These are phyloP conservation scores for Hyla sarda DNA, from an alignment of 2,113 vertebrate species.

Conservation along the genomic window DNA sequence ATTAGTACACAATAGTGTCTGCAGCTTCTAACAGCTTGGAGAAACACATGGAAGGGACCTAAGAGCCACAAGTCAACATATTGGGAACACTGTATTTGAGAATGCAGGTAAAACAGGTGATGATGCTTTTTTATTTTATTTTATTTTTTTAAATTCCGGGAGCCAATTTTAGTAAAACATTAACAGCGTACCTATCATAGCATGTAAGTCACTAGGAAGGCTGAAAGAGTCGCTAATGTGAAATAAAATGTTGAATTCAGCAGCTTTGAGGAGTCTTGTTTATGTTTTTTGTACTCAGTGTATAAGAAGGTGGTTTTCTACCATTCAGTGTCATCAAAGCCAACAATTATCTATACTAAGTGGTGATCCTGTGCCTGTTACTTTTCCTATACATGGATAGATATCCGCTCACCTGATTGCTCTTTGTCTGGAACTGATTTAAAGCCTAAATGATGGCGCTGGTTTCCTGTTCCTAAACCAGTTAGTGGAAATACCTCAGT, in stretches of 20 bases:
- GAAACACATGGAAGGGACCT: no score
- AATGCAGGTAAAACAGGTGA: no score
- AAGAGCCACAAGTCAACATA: no score
- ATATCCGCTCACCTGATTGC: conserved; percentile 28
- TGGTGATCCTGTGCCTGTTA: neutral
- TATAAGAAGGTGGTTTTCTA: neutral
- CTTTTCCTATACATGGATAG: neutral
- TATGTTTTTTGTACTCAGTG: neutral
- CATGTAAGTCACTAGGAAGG: neutral
- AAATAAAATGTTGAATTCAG: no score
- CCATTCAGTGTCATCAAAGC: neutral
- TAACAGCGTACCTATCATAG: no score
- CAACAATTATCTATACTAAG: neutral
- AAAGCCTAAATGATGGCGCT: conserved; percentile 2
- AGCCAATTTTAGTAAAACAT: no score
- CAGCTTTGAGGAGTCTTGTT: no score
- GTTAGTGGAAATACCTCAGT: conserved; percentile 7
- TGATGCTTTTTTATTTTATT: no score
- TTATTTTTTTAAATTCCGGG: no score
- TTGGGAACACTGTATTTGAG: no score
- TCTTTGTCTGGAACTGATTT: neutral
- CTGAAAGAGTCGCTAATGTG: neutral
- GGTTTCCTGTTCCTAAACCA: neutral
- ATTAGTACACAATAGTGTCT: no score
- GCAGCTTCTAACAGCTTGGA: no score